Conservation (phyloP, 37 sponge, comb jelly and placozoan species). For the Oopsacas minuta region DNA sequence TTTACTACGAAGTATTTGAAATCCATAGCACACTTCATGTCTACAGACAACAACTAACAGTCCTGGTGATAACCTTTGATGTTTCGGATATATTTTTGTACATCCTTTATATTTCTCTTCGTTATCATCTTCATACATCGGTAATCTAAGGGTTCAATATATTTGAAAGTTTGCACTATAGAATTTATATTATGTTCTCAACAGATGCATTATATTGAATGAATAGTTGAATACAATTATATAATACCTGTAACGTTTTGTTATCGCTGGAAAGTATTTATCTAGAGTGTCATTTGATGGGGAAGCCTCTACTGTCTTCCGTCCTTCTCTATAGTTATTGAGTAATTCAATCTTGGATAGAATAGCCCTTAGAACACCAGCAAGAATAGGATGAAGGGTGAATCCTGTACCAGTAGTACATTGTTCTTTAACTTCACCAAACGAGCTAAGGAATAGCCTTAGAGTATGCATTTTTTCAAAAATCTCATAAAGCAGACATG, state of each 20-base stretch:
- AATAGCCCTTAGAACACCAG: neutral
- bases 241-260: neutral
- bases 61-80: too few species aligned
- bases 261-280: neutral
- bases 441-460: neutral
- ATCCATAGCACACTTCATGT: too few species aligned
- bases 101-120: neutral
- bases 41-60: too few species aligned
- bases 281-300: neutral
- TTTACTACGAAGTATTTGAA: neutral
- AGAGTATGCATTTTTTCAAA: neutral
- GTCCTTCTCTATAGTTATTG: neutral
- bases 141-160: neutral
- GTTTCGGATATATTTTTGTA: neutral
- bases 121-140: neutral
- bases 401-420: neutral
- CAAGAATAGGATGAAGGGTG: neutral
- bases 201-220: too few species aligned
- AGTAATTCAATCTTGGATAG: neutral
- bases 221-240: neutral
- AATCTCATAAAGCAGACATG: neutral
- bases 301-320: neutral
- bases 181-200: neutral
- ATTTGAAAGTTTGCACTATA: neutral
- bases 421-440: neutral